Percentiles rank a stretch among this genome's conserved stretches.
Evolutionary conservation across 2,113 vertebrate genomes (phyloP).

Genomic region (Atlantisia rogersi): DNA sequence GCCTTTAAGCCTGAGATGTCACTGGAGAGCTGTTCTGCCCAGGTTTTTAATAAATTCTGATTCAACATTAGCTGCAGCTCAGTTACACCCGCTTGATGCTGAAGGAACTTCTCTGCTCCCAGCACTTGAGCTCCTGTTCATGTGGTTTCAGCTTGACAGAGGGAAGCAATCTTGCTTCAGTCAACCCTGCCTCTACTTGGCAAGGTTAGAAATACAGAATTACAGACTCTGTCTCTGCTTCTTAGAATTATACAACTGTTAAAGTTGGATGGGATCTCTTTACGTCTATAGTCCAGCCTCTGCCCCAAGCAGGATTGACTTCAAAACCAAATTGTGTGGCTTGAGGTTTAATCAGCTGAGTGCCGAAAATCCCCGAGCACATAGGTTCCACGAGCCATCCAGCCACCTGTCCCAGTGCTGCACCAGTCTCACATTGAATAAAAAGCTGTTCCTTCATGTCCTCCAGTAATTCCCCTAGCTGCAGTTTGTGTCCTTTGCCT

Average conservation of each 20-base stretch:
- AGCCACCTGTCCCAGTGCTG: neutral
- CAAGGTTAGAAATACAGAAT: neutral
- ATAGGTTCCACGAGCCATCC: neutral
- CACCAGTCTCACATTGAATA: neutral
- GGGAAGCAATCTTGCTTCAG: neutral
- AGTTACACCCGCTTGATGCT: neutral
- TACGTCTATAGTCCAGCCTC: neutral
- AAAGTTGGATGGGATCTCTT: neutral
- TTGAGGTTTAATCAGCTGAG: neutral
- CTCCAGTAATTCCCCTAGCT: neutral
- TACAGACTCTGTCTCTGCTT: neutral
- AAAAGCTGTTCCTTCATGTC: neutral
- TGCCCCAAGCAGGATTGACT: neutral
- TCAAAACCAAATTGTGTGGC: neutral
- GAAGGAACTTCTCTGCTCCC: neutral
- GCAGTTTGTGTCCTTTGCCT: neutral
- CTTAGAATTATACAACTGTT: neutral
- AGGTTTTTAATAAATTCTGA: neutral
- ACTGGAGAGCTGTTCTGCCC: neutral
- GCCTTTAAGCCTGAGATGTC: neutral
- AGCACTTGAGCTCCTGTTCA: neutral
- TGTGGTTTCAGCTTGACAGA: accelerated
- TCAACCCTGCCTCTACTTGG: neutral
- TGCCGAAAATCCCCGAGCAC: neutral
- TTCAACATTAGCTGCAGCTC: neutral